phyloP scores from a whole-genome alignment of 1,140 invertebrate species.

The Lithobius niger region DNA sequence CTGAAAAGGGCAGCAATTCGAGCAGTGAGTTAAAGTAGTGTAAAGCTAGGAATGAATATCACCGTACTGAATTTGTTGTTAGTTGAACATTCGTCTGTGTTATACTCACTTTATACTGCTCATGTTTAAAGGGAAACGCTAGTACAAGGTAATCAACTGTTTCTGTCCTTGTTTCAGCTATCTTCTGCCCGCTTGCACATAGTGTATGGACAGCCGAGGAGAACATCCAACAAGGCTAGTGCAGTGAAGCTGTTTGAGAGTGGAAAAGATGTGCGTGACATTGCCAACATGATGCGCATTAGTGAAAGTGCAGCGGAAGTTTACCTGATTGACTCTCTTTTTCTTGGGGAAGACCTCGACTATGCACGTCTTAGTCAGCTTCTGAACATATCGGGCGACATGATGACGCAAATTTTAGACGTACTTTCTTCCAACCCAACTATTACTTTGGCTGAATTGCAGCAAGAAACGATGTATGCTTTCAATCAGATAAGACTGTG shows the following conservation, averaged over 20 bases:
- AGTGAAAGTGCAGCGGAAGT: neutral
- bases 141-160: neutral
- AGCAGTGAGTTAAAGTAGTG: too few relatives aligned
- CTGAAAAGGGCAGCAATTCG: too few relatives aligned
- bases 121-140: too few relatives aligned
- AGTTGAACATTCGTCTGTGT: too few relatives aligned
- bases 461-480: neutral
- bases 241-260: neutral
- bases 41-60: too few relatives aligned
- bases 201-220: conserved; percentile 4
- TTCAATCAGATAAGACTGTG: conserved; percentile 7
- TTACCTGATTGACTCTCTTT: conserved; percentile 7
- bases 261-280: neutral
- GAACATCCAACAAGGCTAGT: conserved; percentile 3
- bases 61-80: too few relatives aligned
- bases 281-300: neutral
- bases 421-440: neutral
- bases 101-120: too few relatives aligned
- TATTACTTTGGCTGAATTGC: neutral
- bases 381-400: neutral
- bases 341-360: neutral
- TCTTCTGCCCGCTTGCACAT: neutral
- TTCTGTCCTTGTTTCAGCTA: neutral
- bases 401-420: neutral
- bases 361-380: neutral